A percentile compares a stretch with the other conserved stretches of the same genome.
Evolutionary conservation across 2,797 vertebrate genomes (phyloP).

Genomic region (Oreochromis mossambicus): DNA sequence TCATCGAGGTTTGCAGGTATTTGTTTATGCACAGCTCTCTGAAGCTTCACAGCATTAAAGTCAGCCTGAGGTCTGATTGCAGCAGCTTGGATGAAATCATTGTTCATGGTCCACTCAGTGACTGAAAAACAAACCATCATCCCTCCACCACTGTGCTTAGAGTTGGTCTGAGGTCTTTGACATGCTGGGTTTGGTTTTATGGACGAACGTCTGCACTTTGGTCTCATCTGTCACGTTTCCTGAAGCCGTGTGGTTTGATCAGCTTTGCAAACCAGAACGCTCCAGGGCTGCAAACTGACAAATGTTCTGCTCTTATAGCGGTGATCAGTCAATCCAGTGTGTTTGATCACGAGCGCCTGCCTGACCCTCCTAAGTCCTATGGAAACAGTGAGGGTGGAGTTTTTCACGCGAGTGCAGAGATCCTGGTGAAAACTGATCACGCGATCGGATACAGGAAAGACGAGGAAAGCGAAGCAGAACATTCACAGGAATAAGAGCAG

Average conservation of each 20-base stretch:
- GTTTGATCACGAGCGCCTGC: fast-evolving
- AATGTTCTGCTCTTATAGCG: fast-evolving
- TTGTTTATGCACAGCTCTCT: not conserved
- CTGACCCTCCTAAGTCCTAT: not conserved
- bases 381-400: not conserved
- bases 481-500: not conserved
- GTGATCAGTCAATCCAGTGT: fast-evolving
- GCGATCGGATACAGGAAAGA: not conserved
- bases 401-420: fast-evolving
- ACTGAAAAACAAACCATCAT: not conserved
- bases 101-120: not conserved
- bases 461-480: not conserved
- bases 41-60: not conserved
- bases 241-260: not conserved
- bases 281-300: not conserved
- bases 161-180: not conserved
- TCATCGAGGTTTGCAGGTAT: not conserved
- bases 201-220: fast-evolving
- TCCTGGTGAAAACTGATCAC: not conserved
- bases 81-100: not conserved
- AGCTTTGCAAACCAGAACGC: not conserved
- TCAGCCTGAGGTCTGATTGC: not conserved
- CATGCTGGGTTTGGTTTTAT: not conserved
- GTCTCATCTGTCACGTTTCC: not conserved
- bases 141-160: not conserved